Conservation (phyloP, 2,113 vertebrate genomes). For the Tylochromis polylepis region DNA sequence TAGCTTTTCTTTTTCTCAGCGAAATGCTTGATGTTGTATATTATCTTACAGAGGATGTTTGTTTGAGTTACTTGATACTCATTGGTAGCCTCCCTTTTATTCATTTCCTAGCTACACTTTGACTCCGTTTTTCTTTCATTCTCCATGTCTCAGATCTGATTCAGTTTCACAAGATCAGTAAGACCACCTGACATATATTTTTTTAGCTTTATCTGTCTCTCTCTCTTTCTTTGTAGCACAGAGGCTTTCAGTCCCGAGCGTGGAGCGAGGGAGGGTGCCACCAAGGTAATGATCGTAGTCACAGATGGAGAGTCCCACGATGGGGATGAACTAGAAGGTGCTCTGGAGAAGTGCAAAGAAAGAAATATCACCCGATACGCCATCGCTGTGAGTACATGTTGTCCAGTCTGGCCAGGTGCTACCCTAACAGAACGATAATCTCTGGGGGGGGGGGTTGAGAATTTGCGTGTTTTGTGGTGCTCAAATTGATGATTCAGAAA, state of each 20-base stretch:
- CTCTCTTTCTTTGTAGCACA: conserved; percentile 69
- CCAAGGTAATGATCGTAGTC: conserved; percentile 90
- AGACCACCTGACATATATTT: background rate
- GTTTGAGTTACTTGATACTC: conserved; percentile 9
- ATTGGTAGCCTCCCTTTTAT: background rate
- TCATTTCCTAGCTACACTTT: background rate
- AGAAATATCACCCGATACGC: conserved; percentile 88
- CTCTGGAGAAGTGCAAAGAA: conserved; percentile 80
- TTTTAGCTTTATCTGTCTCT: background rate
- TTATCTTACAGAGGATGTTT: conserved; percentile 17
- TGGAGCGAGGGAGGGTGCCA: conserved; percentile 82
- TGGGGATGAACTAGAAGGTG: conserved; percentile 82
- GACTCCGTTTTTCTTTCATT: background rate
- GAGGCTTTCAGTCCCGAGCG: conserved; percentile 84
- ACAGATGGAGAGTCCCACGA: conserved; percentile 96
- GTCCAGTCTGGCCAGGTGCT: background rate
- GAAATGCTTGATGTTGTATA: conserved; percentile 7
- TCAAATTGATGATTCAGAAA: background rate
- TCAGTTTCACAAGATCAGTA: background rate
- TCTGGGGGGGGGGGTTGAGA: background rate
- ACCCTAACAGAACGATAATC: background rate
- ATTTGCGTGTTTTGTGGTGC: background rate
- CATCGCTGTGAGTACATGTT: conserved; percentile 80
- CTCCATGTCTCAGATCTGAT: background rate
- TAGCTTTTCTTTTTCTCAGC: conserved; percentile 6